Conservation (phyloP, 2,113 vertebrate genomes). For the Scolopax mira region DNA sequence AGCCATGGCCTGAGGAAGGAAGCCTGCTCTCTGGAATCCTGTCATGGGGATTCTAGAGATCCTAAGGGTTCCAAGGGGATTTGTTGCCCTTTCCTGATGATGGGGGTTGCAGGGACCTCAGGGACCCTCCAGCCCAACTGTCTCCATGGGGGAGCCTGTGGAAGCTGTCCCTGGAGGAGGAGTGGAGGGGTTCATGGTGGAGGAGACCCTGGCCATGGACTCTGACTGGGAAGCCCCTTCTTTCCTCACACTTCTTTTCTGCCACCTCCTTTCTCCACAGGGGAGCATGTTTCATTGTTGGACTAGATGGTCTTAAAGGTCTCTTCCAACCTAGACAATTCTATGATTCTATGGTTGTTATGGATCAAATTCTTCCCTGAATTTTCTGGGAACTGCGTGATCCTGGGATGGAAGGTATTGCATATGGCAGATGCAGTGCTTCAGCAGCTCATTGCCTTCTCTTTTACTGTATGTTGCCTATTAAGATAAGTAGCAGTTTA, state of each 20-base stretch:
- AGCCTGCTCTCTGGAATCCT: too few species aligned
- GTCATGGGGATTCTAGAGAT: neutral
- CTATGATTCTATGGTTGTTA: neutral
- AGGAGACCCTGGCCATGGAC: too few species aligned
- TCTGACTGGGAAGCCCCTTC: neutral
- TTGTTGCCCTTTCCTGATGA: too few species aligned
- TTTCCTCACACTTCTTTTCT: neutral
- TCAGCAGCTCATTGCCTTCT: neutral
- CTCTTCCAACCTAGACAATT: too few species aligned
- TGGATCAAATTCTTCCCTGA: neutral
- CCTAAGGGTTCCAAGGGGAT: too few species aligned
- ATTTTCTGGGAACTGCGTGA: neutral
- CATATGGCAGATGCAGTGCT: neutral
- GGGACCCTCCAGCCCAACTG: too few species aligned
- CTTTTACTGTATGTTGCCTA: neutral
- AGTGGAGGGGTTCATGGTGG: neutral
- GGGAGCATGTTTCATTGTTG: fast-evolving
- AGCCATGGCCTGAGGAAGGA: neutral
- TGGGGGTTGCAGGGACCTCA: neutral
- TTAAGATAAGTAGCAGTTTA: neutral
- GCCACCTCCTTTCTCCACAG: neutral
- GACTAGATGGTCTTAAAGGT: too few species aligned
- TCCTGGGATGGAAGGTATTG: neutral
- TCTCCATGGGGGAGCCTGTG: fast-evolving
- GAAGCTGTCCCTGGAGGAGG: neutral